phyloP scores from a whole-genome alignment of 2,797 vertebrate species.

The Urocyon cinereoargenteus region DNA sequence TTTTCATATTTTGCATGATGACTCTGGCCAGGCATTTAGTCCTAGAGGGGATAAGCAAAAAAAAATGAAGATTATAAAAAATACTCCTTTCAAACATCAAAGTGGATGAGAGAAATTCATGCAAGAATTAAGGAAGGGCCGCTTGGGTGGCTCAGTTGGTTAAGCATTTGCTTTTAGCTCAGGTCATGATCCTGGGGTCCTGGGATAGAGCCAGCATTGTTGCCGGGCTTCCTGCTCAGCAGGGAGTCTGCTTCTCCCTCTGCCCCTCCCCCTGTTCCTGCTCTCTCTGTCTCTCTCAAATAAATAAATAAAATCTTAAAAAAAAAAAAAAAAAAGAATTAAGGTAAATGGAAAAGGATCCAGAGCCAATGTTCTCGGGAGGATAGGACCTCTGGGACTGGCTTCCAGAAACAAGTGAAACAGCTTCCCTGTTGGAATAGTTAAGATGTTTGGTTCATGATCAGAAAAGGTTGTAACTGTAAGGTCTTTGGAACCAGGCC shows the following conservation, averaged over 20 bases:
- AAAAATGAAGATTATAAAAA: conserved; percentile 8
- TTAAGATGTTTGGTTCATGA: not conserved
- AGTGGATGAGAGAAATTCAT: conserved; percentile 19
- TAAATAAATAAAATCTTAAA: not conserved
- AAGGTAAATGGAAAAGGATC: not conserved
- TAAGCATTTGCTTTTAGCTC: not conserved
- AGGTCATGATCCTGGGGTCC: not conserved
- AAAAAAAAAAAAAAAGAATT: not conserved
- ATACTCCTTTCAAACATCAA: not conserved
- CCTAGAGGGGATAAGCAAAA: conserved; percentile 21
- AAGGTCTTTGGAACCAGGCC: not conserved
- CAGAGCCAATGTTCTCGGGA: not conserved
- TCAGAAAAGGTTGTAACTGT: not conserved
- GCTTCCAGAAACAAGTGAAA: not conserved
- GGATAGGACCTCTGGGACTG: not conserved
- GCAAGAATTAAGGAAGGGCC: not conserved
- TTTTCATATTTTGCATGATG: conserved; percentile 13
- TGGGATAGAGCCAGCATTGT: not conserved
- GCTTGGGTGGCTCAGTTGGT: not conserved
- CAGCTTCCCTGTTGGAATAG: not conserved
- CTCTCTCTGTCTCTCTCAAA: not conserved
- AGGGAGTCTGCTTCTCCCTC: not conserved
- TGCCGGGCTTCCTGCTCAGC: not conserved
- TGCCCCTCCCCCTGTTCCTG: not conserved
- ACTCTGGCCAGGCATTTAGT: not conserved